Base-by-base conservation (phyloP, 2,113 vertebrate species). In the Lethenteron camtschaticum region DNA sequence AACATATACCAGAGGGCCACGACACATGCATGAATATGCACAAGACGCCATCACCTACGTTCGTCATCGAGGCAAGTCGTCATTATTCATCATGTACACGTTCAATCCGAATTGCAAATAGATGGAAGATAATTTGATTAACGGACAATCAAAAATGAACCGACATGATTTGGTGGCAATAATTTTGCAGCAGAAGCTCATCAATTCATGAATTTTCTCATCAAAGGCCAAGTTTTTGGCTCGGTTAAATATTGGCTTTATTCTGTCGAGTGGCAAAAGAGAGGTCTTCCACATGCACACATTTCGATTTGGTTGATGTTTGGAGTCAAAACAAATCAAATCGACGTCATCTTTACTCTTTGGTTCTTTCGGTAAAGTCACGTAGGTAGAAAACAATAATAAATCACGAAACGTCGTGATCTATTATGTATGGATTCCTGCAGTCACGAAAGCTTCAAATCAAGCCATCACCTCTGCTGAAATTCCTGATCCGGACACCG, bases 261-360 rank as follows among this genome's bases (percentile, higher is more conserved):
- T 16, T 13, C 12, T 63, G 16, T 63, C 16, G 59, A 63, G 16
- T 63, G 59, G 3, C 59, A 63, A 16, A 63, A 63, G 3, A 63
- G 59, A 16, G 59, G 59, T 13, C 59, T 63, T 63, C 59, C 59
- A 63, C 59, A 63, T 63, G 59, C 59, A 13, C 59, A 63, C 59
- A 13, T 63, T 16, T 63, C 3, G 2, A 63, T 63, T 63, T 63
- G 59, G 59, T 63, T 63, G 59, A 16, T 1, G 16, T 2, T 13
- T 13, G 12, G 2, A 16, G 2, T 63, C 59, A 63, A 16, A 16
- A 13, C 59, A 13, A 63, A 63, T 63, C 12, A 63, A 13, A 63
- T 63, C 16, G 3, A 16, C 59, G 1, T 13, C 59, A 63, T 63
- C 16, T 13, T 63, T 16, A 16, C 12, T 63, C 24, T 24, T 24